Evolutionary conservation across 2,113 vertebrate species (phyloP).

Genomic region (Phainopepla nitens): DNA sequence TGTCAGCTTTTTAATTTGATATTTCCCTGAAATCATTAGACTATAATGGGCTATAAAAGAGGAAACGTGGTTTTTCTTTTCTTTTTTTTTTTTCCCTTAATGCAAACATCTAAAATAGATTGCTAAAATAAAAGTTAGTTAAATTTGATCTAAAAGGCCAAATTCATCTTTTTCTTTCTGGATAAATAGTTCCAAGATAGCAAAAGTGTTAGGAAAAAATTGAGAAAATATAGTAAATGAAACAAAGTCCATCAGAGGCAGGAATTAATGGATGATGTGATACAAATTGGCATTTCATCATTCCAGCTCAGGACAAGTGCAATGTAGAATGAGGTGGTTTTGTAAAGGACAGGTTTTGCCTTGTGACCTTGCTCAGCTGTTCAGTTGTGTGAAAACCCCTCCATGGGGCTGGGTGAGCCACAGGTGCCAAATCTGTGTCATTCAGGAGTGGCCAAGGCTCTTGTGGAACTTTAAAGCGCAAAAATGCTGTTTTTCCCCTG

Average conservation of each 20-base stretch:
- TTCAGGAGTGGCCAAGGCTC: neutral
- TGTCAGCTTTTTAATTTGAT: constrained; percentile 25
- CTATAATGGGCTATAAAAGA: constrained; percentile 7
- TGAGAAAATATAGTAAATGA: neutral
- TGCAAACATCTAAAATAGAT: neutral
- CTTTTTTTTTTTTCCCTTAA: neutral
- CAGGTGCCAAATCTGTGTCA: neutral
- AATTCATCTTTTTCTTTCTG: neutral
- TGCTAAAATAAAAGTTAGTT: constrained; percentile 2
- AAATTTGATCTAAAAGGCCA: neutral
- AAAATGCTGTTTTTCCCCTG: neutral
- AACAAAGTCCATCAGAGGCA: neutral
- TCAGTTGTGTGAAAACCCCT: neutral
- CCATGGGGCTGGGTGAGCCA: neutral
- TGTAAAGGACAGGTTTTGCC: neutral
- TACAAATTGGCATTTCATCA: neutral
- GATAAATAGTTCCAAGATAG: neutral
- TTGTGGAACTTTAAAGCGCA: neutral
- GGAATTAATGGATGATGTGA: neutral
- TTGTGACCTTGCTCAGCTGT: neutral
- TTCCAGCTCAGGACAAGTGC: neutral
- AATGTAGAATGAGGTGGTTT: neutral
- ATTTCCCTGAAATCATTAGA: constrained; percentile 34
- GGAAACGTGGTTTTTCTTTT: neutral
- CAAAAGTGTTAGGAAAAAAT: neutral